These are phyloP conservation scores for Cantharis nigra DNA, from an alignment of 2,888 invertebrate species.

Conservation along the genomic window DNA sequence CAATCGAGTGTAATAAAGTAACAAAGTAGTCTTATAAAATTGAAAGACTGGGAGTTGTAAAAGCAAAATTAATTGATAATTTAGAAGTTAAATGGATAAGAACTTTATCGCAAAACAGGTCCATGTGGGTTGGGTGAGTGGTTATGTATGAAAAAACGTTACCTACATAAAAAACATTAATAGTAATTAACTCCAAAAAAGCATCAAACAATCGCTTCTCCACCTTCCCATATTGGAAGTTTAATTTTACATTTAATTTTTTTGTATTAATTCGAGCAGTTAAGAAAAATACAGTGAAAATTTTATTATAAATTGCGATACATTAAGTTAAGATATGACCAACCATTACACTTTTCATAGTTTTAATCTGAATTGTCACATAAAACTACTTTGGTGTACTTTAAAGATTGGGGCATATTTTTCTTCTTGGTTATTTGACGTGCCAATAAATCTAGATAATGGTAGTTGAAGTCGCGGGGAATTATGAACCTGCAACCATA, in stretches of 20 bases:
- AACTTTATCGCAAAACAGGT: not conserved
- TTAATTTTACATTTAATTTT: not conserved
- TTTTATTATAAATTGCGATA: not conserved
- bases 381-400: slow-evolving; percentile 1
- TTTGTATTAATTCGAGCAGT: not conserved
- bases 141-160: not conserved
- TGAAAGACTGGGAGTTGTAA: not conserved
- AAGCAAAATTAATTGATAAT: not conserved
- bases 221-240: not conserved
- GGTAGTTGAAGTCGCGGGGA: slow-evolving; percentile 35
- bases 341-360: not conserved
- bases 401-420: slow-evolving; percentile 36
- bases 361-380: not conserved
- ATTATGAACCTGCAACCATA: slow-evolving; percentile 34
- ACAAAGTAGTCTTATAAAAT: not conserved
- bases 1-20: not conserved
- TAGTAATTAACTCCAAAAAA: not conserved
- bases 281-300: not conserved
- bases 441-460: slow-evolving; percentile 40
- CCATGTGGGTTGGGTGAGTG: not conserved
- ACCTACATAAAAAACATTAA: not conserved
- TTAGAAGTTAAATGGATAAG: not conserved
- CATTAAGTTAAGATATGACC: not conserved
- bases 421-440: slow-evolving; percentile 35
- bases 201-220: not conserved